Conservation (phyloP, 2,797 vertebrate species). For the Nannoperca obscura region DNA sequence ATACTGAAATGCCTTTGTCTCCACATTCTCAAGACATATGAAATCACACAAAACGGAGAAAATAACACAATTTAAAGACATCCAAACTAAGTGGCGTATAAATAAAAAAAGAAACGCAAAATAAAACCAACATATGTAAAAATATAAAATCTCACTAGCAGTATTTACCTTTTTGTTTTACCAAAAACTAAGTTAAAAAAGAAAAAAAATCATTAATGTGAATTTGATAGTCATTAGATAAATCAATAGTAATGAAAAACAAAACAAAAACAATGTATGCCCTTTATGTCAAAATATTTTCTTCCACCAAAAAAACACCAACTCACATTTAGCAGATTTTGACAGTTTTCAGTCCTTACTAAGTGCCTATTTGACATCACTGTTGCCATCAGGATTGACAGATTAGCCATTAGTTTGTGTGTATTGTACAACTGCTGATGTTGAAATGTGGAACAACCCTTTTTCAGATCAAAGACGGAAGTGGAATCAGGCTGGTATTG, state of each 20-base stretch:
- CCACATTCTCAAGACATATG: slow-evolving; percentile 89
- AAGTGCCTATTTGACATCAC: slow-evolving; percentile 71
- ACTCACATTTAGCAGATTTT: slow-evolving; percentile 69
- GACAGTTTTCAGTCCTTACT: slow-evolving; percentile 70
- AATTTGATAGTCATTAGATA: slow-evolving; percentile 88
- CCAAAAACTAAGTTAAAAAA: slow-evolving; percentile 86
- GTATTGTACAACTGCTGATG: slow-evolving; percentile 43
- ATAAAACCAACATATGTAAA: slow-evolving; percentile 89
- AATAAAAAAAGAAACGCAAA: slow-evolving; percentile 90
- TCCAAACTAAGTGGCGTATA: slow-evolving; percentile 94
- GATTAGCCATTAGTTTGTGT: slow-evolving; percentile 44
- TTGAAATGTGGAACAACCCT: slow-evolving; percentile 41
- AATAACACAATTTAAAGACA: slow-evolving; percentile 91
- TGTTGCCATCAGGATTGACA: slow-evolving; percentile 53
- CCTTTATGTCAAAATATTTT: slow-evolving; percentile 79
- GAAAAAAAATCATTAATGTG: slow-evolving; percentile 76
- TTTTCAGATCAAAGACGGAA: slow-evolving; percentile 33
- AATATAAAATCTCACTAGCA: slow-evolving; percentile 91
- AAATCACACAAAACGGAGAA: slow-evolving; percentile 93
- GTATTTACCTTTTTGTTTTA: slow-evolving; percentile 84
- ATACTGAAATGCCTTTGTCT: slow-evolving; percentile 97
- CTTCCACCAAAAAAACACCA: slow-evolving; percentile 67
- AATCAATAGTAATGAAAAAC: slow-evolving; percentile 74
- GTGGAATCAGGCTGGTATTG: slow-evolving; percentile 50
- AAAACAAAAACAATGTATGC: slow-evolving; percentile 82